Evolutionary conservation across 2,113 vertebrate genomes (phyloP), one percentile per base, ranked within the genome.

Genomic region (Ondatra zibethicus): DNA sequence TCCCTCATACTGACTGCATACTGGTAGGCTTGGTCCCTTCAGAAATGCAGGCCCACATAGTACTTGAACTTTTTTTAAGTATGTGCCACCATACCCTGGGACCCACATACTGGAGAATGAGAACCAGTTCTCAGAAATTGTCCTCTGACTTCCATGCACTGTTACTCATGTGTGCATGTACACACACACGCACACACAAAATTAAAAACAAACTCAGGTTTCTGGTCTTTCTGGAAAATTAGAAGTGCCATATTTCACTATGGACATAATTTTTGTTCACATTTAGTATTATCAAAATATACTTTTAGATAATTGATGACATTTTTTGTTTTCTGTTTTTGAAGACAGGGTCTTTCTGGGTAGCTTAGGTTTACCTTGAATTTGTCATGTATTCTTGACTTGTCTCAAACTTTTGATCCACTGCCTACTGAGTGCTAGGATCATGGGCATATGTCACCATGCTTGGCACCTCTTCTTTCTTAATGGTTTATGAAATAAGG

Each of bases 141-240:
- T 76, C 39, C 39, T 14, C 73, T 76, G 25, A 14, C 42, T 25
- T 76, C 25, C 39, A 47, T 23, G 29, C 75, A 76, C 25, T 29
- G 14, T 76, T 47, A 13, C 42, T 42, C 73, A 31, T 12, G 42
- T 76, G 23, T 39, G 23, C 73, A 13, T 27, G 39, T 6, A 29
- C 5, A 14, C 23, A 68, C 66, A 70, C 63, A 65, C 63, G 29
- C 63, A 11, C 23, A 27, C 23, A 63, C 5, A 65, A 0, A 0
- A 16, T 70, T 70, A 19, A 73, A 73, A 73, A 73, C 17, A 45
- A 42, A 77, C 42, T 77, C 42, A 85, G 58, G 27, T 93, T 95
- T 95, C 31, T 82, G 50, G 14, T 73, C 81, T 81, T 19, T 95
- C 66, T 93, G 68, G 88, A 95, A 96, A 96, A 91, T 73, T 13